These are phyloP conservation scores for Suillia variegata DNA, from an alignment of 2,888 invertebrate genomes.

Conservation along the genomic window DNA sequence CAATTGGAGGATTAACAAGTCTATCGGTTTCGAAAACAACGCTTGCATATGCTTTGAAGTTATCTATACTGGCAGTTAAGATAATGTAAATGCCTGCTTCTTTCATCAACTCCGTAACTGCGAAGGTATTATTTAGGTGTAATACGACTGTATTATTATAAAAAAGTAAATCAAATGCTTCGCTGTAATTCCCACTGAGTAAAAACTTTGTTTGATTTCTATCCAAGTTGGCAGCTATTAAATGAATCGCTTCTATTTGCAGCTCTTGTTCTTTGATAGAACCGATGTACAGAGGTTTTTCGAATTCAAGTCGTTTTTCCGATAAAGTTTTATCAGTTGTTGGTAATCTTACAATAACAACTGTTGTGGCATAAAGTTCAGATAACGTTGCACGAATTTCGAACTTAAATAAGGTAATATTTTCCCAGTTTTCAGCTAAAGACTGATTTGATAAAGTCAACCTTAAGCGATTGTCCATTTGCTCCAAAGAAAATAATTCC, in stretches of 20 bases:
- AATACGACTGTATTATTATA: constrained; percentile 22
- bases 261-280: constrained; percentile 25
- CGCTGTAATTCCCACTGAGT: constrained; percentile 27
- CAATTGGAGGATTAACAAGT: background rate
- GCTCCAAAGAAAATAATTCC: background rate
- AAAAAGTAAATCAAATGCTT: constrained; percentile 21
- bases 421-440: constrained; percentile 8
- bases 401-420: constrained; percentile 26
- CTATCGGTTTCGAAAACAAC: constrained; percentile 24
- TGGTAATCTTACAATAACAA: constrained; percentile 7
- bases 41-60: constrained; percentile 16
- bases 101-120: constrained; percentile 3
- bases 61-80: constrained; percentile 19
- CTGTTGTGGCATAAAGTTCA: constrained; percentile 18
- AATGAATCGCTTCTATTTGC: constrained; percentile 27
- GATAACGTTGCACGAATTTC: constrained; percentile 27
- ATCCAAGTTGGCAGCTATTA: constrained; percentile 22
- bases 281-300: constrained; percentile 33
- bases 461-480: background rate
- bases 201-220: constrained; percentile 22
- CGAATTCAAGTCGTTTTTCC: constrained; percentile 28
- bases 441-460: background rate
- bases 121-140: constrained; percentile 9
- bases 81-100: constrained; percentile 18
- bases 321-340: no score